These are phyloP conservation scores for Mesocentrotus franciscanus DNA, from an alignment of 53 echinoderm and acorn worm species.

Conservation along the genomic window DNA sequence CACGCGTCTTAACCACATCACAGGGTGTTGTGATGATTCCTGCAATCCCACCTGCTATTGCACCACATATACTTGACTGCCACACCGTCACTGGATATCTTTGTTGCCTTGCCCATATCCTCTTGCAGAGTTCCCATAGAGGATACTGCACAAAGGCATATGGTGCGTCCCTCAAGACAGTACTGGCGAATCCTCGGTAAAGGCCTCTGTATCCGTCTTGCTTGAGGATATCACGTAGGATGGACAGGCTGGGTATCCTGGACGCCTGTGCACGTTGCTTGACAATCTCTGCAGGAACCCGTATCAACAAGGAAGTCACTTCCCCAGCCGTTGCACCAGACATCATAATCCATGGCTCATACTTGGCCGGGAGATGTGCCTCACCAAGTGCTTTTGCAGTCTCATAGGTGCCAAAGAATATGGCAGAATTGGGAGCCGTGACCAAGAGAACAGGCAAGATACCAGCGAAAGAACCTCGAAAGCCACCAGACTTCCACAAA, in stretches of 20 bases:
- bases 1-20: slow-evolving; percentile 94
- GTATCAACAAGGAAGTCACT: slow-evolving; percentile 76
- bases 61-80: slow-evolving; percentile 92
- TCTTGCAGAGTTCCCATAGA: slow-evolving; percentile 91
- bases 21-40: slow-evolving; percentile 85
- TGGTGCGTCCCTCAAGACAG: slow-evolving; percentile 84
- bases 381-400: slow-evolving; percentile 72
- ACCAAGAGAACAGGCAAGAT: slow-evolving; percentile 84
- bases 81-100: slow-evolving; percentile 78
- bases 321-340: slow-evolving; percentile 85
- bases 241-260: slow-evolving; percentile 62
- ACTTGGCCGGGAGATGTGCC: slow-evolving; percentile 48
- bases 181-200: slow-evolving; percentile 89
- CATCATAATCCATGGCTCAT: slow-evolving; percentile 81
- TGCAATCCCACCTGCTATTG: slow-evolving; percentile 81
- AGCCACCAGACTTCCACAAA: slow-evolving; percentile 85
- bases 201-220: slow-evolving; percentile 83
- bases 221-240: slow-evolving; percentile 69
- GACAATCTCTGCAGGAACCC: slow-evolving; percentile 93
- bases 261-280: slow-evolving; percentile 93
- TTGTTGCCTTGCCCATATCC: slow-evolving; percentile 77
- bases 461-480: slow-evolving; percentile 90
- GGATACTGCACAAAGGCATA: slow-evolving; percentile 97
- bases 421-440: slow-evolving; percentile 86
- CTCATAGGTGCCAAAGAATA: slow-evolving; percentile 92